These are phyloP conservation scores for Cossypha polioptera DNA, from an alignment of 2,797 vertebrate species.

Conservation along the genomic window DNA sequence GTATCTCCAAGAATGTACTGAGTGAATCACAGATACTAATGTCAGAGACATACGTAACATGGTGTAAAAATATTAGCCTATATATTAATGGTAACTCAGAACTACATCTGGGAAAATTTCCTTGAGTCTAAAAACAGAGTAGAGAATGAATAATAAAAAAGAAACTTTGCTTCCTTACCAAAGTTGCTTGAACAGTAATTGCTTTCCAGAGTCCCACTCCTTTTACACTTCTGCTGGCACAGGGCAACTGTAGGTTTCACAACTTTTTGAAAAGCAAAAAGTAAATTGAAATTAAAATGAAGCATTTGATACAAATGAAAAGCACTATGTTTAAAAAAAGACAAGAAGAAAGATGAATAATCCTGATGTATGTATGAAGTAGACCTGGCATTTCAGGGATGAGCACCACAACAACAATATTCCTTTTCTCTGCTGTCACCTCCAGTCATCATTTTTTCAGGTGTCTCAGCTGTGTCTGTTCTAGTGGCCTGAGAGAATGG, in stretches of 20 bases:
- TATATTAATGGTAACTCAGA: neutral
- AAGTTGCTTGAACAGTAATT: slow-evolving; percentile 97
- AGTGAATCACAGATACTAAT: slow-evolving; percentile 60
- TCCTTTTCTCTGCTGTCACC: neutral
- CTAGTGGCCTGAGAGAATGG: neutral
- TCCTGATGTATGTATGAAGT: neutral
- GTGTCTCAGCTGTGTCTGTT: neutral
- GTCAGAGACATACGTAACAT: slow-evolving; percentile 31
- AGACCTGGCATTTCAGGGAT: neutral
- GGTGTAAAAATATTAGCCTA: slow-evolving; percentile 41
- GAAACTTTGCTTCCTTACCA: slow-evolving; percentile 81
- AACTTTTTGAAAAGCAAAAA: slow-evolving; percentile 70
- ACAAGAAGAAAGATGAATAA: neutral
- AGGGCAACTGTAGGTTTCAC: slow-evolving; percentile 88
- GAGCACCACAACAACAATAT: neutral
- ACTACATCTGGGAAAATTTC: neutral
- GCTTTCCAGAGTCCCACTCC: slow-evolving; percentile 87
- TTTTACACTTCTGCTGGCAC: slow-evolving; percentile 94
- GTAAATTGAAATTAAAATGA: neutral
- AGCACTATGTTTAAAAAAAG: neutral
- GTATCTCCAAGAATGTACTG: slow-evolving; percentile 73
- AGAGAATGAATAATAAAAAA: slow-evolving; percentile 1
- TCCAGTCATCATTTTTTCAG: neutral
- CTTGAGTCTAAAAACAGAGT: slow-evolving; percentile 1
- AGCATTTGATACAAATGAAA: neutral